These are phyloP conservation scores for Fulmarus glacialis DNA, from an alignment of 2,113 vertebrate species.

Conservation along the genomic window DNA sequence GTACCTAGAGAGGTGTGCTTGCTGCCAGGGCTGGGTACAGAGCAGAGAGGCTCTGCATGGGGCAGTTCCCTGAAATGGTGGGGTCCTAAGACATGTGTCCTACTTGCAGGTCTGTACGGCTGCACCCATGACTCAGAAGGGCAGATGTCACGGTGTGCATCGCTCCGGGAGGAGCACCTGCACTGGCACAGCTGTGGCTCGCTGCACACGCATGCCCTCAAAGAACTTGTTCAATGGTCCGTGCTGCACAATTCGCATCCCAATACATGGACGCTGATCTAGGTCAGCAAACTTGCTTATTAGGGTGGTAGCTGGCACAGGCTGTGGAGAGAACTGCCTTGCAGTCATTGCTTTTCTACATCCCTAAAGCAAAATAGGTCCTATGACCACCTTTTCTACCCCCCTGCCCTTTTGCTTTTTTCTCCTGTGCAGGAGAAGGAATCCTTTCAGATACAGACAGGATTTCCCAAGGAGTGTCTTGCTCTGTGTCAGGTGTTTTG, in stretches of 20 bases:
- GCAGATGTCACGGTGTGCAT: background rate
- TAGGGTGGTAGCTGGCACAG: background rate
- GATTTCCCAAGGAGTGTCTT: background rate
- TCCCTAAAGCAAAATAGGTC: background rate
- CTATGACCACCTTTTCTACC: background rate
- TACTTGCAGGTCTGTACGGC: background rate
- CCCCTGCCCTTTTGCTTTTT: background rate
- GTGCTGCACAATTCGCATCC: background rate
- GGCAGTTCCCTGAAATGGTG: background rate
- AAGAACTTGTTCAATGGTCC: background rate
- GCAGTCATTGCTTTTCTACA: background rate
- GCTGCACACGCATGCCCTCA: background rate
- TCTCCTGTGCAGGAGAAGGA: background rate
- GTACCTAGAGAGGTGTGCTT: background rate
- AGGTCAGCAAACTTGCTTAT: background rate
- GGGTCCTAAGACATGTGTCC: too few species aligned
- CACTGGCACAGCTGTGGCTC: fast-evolving
- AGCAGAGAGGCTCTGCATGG: background rate
- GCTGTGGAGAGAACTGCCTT: background rate
- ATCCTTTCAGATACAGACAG: background rate
- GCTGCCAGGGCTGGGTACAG: background rate
- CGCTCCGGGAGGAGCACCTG: fast-evolving
- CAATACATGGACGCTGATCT: background rate
- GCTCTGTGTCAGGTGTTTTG: background rate
- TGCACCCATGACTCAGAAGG: background rate